phyloP scores from a whole-genome alignment of 2,113 vertebrate species.

The Pollimyrus isidori region DNA sequence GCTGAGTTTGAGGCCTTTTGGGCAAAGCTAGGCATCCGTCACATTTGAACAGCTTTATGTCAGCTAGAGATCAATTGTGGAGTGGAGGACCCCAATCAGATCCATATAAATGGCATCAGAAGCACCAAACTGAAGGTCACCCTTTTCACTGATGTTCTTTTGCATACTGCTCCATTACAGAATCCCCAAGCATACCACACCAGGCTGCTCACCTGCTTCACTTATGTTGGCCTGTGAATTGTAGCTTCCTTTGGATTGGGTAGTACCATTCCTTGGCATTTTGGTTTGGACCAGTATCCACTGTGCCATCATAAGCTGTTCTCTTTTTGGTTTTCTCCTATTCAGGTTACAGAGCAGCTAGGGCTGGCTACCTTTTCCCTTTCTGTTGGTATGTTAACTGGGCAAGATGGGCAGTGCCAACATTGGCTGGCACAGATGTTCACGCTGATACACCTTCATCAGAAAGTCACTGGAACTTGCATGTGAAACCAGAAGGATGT shows the following conservation, averaged over 20 bases:
- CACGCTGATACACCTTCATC: too few species aligned
- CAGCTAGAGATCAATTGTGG: background rate
- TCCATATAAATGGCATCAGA: constrained; percentile 4
- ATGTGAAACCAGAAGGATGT: too few species aligned
- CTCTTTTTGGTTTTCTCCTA: background rate
- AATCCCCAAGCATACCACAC: background rate
- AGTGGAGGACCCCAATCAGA: constrained; percentile 8
- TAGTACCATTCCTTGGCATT: background rate
- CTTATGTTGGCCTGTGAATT: background rate
- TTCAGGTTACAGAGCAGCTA: too few species aligned
- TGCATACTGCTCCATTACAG: constrained; percentile 10
- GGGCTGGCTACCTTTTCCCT: too few species aligned
- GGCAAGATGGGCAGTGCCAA: too few species aligned
- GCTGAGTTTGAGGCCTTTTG: background rate
- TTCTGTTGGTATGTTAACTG: too few species aligned
- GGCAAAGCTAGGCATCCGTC: background rate
- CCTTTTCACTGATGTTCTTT: background rate
- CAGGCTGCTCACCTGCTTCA: background rate
- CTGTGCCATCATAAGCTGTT: background rate
- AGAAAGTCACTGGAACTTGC: too few species aligned
- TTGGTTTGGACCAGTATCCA: background rate
- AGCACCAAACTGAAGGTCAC: background rate
- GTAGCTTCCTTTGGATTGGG: constrained; percentile 2
- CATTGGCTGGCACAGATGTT: too few species aligned
- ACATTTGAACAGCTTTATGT: background rate